phyloP scores from a whole-genome alignment of 2,797 vertebrate genomes.

The Ataeniobius toweri region DNA sequence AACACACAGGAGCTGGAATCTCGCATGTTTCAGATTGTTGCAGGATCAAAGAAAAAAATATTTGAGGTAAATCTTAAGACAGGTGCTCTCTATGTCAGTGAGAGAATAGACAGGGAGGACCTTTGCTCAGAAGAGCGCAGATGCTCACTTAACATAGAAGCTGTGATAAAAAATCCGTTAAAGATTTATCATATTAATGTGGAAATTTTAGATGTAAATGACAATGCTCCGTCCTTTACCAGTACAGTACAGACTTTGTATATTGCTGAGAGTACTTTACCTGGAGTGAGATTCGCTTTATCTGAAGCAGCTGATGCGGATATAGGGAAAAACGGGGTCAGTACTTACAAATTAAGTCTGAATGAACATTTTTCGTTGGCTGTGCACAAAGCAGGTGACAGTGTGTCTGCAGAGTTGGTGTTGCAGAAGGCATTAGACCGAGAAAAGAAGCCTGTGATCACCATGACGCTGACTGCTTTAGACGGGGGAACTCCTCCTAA shows the following conservation, averaged over 20 bases:
- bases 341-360: slow-evolving; percentile 83
- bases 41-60: slow-evolving; percentile 78
- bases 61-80: slow-evolving; percentile 77
- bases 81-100: slow-evolving; percentile 75
- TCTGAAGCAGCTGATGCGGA: slow-evolving; percentile 87
- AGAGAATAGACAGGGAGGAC: slow-evolving; percentile 77
- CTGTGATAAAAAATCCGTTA: slow-evolving; percentile 80
- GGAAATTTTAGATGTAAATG: slow-evolving; percentile 74
- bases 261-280: slow-evolving; percentile 70
- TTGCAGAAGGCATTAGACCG: slow-evolving; percentile 76
- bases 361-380: slow-evolving; percentile 85
- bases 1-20: slow-evolving; percentile 84
- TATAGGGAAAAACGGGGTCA: slow-evolving; percentile 82
- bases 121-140: slow-evolving; percentile 69
- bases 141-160: slow-evolving; percentile 78
- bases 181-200: slow-evolving; percentile 78
- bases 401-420: slow-evolving; percentile 74
- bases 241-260: slow-evolving; percentile 51
- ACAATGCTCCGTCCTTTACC: slow-evolving; percentile 67
- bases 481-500: slow-evolving; percentile 71
- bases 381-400: slow-evolving; percentile 63
- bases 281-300: slow-evolving; percentile 83
- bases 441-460: slow-evolving; percentile 69
- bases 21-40: slow-evolving; percentile 82
- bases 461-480: slow-evolving; percentile 67